Evolutionary conservation across 2,888 invertebrate species (phyloP).

Genomic region (Pterostichus niger): DNA sequence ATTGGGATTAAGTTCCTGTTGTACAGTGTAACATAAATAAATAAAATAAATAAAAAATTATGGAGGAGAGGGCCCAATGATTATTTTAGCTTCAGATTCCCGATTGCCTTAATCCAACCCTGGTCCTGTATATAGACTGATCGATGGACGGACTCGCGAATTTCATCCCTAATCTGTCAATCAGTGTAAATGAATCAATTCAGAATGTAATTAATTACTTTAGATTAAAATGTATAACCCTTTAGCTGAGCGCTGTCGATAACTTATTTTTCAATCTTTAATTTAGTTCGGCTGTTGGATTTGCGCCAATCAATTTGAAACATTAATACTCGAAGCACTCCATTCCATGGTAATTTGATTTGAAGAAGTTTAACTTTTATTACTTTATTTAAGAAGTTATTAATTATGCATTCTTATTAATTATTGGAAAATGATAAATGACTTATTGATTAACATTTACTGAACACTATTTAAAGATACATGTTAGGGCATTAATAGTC

Average conservation of each 20-base stretch:
- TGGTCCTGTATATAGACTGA: conserved; percentile 25
- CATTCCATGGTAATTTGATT: conserved; percentile 10
- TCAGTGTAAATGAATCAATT: conserved; percentile 67
- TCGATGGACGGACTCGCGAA: conserved; percentile 58
- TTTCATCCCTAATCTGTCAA: conserved; percentile 67
- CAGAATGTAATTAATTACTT: conserved; percentile 64
- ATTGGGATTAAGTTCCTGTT: no score
- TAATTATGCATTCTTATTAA: conserved; percentile 53
- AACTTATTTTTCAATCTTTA: conserved; percentile 61
- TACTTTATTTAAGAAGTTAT: conserved; percentile 5
- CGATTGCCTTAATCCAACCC: no score
- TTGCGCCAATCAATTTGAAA: conserved; percentile 29
- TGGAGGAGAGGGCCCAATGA: no score
- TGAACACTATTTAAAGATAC: conserved; percentile 28
- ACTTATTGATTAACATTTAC: conserved; percentile 62
- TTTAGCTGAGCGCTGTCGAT: conserved; percentile 52
- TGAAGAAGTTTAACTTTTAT: conserved; percentile 17
- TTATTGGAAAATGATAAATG: conserved; percentile 37
- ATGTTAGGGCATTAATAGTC: conserved; percentile 18
- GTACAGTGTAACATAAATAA: no score
- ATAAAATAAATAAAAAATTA: no score
- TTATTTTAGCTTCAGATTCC: no score
- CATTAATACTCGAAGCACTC: neutral
- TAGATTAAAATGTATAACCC: conserved; percentile 63
- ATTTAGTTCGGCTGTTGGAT: conserved; percentile 18